Base-by-base conservation (phyloP, 2,113 vertebrate species). In the Zosterops hypoxanthus region DNA sequence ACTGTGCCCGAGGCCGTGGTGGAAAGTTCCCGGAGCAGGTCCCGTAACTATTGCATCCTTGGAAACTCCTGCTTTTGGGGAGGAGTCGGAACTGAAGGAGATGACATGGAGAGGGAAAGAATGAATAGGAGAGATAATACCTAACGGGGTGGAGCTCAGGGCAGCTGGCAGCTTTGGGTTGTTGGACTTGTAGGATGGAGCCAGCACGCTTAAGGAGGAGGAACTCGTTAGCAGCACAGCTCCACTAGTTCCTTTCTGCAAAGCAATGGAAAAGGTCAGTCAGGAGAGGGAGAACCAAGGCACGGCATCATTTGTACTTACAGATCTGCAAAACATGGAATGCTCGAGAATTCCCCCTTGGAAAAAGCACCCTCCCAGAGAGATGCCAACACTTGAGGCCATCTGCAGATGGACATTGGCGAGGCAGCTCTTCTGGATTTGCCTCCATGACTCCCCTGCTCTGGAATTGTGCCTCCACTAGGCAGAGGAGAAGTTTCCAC, bases 1-100 rank as follows among this genome's bases (percentile, higher is more conserved):
- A 99, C 98, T 98, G 94, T 98, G 98, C 93, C 98, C 95, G 24
- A 99, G 98, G 78, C 98, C 97, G 0, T 98, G 98, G 92, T 99
- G 98, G 94, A 99, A 98, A 8, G 98, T 98, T 68, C 98, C 98
- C 2, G 98, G 98, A 80, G 98, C 98, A 50, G 98, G 98, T 79
- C 98, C 98, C 0, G 98, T 98, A 50, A 99, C 98, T 33, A 98
- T 97, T 66, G 98, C 98, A 63, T 98, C 98, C 94, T 98, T 98
- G 49, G 98, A 98, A 71, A 97, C 97, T 82, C 98, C 97, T 60
- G 97, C 83, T 86, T 98, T 98, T 63, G 97, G 76, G 79, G 97
- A 61, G 15, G 98, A 97, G 64, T 98, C 98, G 4, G 97, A 94
- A 94, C 97, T 98, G 95, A 98, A 98, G 94, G 98, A 98, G 83